Evolutionary conservation across 2,113 vertebrate species (phyloP), one percentile per base, ranked within the genome.

Genomic region (Lontra canadensis): DNA sequence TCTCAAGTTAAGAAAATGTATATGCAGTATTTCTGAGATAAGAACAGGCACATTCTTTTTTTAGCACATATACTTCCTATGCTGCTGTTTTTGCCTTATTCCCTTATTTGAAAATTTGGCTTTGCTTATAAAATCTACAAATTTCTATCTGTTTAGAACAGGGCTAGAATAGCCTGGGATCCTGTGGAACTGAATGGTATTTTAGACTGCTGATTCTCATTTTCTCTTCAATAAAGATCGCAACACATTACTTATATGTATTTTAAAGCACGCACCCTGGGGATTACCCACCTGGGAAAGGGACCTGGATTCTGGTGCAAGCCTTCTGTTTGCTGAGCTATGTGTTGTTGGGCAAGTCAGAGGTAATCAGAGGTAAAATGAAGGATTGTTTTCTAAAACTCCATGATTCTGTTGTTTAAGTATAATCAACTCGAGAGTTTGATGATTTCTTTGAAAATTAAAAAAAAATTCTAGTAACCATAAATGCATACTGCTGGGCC

Each of bases 1-100:
- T 97, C 92, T 97, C 88, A 92, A 95, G 89, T 94, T 89, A 42
- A 73, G 88, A 85, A 97, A 95, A 97, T 90, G 52, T 71, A 82
- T 94, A 74, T 63, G 90, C 86, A 74, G 59, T 90, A 65, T 95
- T 94, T 97, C 90, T n/a, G 57, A 96, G 95, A 92, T 84, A 94
- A 92, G 92, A 81, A 87, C 83, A 94, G 69, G 52, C 63, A 26
- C 3, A 0, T 59, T 92, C 65, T 83, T 93, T 94, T 96, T 97
- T 90, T 52, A 88, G 93, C 47, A 39, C 55, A 71, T 36, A 29
- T 34, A 84, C 84, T 69, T 92, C 84, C 55, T 31, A 7, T 59
- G 63, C 18, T 73, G 29, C 92, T 90, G 89, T 39, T 47, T 95
- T 96, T 88, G 63, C 74, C 79, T 95, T 76, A 78, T 74, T 94